Percentiles rank a stretch among this genome's conserved stretches.
Evolutionary conservation across 2,888 invertebrate species (phyloP).

Genomic region (Hirtodrosophila trivittata): DNA sequence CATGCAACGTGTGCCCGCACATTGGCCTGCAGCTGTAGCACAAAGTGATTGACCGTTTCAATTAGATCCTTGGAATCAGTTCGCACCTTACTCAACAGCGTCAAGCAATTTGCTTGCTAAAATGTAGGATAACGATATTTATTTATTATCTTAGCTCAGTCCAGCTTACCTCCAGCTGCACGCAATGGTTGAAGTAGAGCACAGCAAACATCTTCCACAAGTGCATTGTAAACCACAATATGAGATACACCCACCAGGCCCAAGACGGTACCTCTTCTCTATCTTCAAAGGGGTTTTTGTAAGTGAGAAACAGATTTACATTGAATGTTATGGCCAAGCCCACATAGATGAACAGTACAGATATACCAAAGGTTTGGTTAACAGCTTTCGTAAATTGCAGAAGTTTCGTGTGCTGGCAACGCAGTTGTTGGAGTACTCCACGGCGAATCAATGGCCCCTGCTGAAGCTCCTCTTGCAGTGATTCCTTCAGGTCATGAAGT

Average conservation of each 20-base stretch:
- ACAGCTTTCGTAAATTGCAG: constrained; percentile 43
- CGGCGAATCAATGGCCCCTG: constrained; percentile 10
- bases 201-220: constrained; percentile 43
- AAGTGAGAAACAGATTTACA: constrained; percentile 49
- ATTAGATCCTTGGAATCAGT: constrained; percentile 16
- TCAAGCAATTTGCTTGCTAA: constrained; percentile 47
- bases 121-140: neutral
- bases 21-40: constrained; percentile 45
- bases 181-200: constrained; percentile 46
- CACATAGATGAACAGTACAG: constrained; percentile 46
- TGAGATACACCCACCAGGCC: constrained; percentile 42
- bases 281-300: constrained; percentile 29
- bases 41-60: constrained; percentile 51
- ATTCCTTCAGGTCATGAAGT: constrained; percentile 19
- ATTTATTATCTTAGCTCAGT: neutral
- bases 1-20: constrained; percentile 54
- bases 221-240: constrained; percentile 50
- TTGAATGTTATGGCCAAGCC: constrained; percentile 60
- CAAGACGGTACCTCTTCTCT: neutral
- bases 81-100: constrained; percentile 16
- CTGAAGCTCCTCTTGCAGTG: constrained; percentile 31
- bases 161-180: constrained; percentile 40
- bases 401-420: constrained; percentile 37
- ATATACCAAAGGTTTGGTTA: constrained; percentile 42
- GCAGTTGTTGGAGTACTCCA: constrained; percentile 32